Evolutionary conservation across 1,140 invertebrate species (phyloP).

Genomic region (Portunus trituberculatus): DNA sequence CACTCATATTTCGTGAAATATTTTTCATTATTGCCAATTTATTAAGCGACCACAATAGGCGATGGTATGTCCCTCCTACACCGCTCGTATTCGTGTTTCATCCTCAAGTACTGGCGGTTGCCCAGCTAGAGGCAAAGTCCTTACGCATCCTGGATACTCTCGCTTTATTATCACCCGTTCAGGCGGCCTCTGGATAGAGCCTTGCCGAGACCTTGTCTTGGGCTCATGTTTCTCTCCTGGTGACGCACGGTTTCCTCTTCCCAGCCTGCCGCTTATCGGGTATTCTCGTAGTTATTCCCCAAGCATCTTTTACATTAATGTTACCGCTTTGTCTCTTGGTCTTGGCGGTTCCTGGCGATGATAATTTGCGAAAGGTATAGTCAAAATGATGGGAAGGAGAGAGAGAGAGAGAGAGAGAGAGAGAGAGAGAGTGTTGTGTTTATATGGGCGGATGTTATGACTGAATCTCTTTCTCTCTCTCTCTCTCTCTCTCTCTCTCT

Average conservation of each 20-base stretch:
- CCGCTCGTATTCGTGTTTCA: neutral
- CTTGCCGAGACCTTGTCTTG: neutral
- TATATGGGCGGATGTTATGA: too few relatives aligned
- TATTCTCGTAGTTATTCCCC: too few relatives aligned
- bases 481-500: too few relatives aligned
- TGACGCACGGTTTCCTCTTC: neutral
- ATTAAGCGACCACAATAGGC: neutral
- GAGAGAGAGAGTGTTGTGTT: too few relatives aligned
- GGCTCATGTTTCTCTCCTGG: neutral
- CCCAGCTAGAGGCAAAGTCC: neutral
- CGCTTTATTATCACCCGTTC: neutral
- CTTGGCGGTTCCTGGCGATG: too few relatives aligned
- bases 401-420: too few relatives aligned
- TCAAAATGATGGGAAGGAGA: too few relatives aligned
- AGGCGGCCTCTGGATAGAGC: neutral
- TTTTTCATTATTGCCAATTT: neutral
- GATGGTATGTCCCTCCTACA: neutral
- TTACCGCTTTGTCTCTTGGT: too few relatives aligned
- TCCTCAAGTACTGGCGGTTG: neutral
- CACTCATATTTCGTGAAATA: neutral
- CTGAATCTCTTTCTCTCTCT: too few relatives aligned
- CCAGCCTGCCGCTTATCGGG: too few relatives aligned
- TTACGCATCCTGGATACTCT: neutral
- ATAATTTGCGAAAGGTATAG: too few relatives aligned
- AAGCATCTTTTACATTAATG: too few relatives aligned